phyloP scores from a whole-genome alignment of 64 coral and sea anemone genomes.

The Pachyseris speciosa region DNA sequence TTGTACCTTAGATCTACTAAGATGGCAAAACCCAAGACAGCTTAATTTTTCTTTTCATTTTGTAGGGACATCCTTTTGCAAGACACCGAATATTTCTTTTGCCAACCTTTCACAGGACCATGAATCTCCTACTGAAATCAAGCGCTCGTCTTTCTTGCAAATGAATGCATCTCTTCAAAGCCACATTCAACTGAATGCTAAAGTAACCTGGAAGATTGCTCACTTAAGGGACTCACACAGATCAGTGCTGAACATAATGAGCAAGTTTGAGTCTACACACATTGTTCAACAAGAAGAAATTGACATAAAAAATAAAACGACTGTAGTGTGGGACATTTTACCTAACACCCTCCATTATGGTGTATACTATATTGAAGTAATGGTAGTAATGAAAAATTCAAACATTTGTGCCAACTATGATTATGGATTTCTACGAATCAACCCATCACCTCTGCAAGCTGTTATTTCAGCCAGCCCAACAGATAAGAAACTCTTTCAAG shows the following conservation, averaged over 20 bases:
- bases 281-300: background rate
- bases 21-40: background rate
- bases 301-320: background rate
- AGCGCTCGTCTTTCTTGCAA: background rate
- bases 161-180: background rate
- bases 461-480: background rate
- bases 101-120: background rate
- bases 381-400: background rate
- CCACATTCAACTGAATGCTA: background rate
- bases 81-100: conserved; percentile 9
- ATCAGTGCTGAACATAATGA: background rate
- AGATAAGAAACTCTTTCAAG: background rate
- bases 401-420: background rate
- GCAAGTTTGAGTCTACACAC: background rate
- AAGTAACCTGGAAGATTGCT: background rate
- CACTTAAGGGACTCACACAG: background rate
- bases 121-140: background rate
- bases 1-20: too few species aligned
- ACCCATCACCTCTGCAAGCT: background rate
- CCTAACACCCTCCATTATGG: background rate
- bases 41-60: background rate
- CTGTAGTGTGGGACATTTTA: background rate
- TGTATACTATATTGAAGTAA: background rate
- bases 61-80: background rate
- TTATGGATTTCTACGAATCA: conserved; percentile 27